Evolutionary conservation across 1,140 invertebrate species (phyloP), one percentile per base, ranked within the genome.

Genomic region (Plectrocnemia conspersa): DNA sequence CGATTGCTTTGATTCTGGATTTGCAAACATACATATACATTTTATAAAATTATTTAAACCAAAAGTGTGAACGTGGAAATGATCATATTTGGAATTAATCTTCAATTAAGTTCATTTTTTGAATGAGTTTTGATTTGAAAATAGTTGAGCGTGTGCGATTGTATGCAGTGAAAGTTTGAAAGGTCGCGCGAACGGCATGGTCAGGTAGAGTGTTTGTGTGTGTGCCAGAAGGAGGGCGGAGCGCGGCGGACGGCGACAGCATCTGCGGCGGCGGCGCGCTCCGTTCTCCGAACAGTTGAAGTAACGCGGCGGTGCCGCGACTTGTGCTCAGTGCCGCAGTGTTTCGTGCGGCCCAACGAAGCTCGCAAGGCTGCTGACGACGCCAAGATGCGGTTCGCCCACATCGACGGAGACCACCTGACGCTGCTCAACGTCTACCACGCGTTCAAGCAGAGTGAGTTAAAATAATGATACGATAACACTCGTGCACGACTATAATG

Each of bases 391-490:
- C 80, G 95, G 52, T 99, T 99, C 75, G 96, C 97, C 0, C 97
- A 99, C 77, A 97, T 99, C 64, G 97, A 99, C 76, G 97, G 97
- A 18, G 97, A 99, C 76, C 97, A 99, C 72, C 79, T 99, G 55
- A 99, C 97, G 3, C 75, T 99, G 53, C 82, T 99, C 16, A 99
- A 99, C 71, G 97, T 99, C 2, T 99, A 98, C 69, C 97, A 99
- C 69, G 96, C 97, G 21, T 99, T 99, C 68, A 99, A 99, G 77
- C 96, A 99, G 77, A 98, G 94, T 98, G 73, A 91, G 91, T 88
- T 89, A 87, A 2, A 71, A 19, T 21, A 22, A 19, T 10, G 6
- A 38, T 6, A 11, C n/a, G 46, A 29, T 35, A 13, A 41, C 16
- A 4, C 4, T 9, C 13, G n/a, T 22, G 10, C 32, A 35, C 15